Evolutionary conservation across 2,797 vertebrate genomes (phyloP).

Genomic region (Cuniculus paca): DNA sequence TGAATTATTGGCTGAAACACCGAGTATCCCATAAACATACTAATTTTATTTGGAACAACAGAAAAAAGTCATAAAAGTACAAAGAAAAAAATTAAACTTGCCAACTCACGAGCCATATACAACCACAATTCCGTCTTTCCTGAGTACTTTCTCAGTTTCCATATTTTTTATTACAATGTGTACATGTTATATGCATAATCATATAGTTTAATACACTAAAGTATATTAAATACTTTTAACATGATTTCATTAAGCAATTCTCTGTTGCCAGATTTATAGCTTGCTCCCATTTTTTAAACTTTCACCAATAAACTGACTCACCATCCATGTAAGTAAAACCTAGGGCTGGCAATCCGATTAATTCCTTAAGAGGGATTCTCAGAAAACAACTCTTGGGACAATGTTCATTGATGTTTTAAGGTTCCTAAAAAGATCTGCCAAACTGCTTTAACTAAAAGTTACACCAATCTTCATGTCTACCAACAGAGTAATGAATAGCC

Average conservation of each 20-base stretch:
- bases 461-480: slow-evolving; percentile 10
- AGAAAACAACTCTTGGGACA: neutral
- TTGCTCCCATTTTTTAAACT: slow-evolving; percentile 48
- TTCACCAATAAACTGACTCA: slow-evolving; percentile 33
- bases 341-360: neutral
- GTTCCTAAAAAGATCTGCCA: slow-evolving; percentile 44
- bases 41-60: neutral
- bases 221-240: neutral
- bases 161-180: neutral
- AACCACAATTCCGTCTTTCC: neutral
- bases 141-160: neutral
- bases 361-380: neutral
- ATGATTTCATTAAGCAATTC: neutral
- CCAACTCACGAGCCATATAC: neutral
- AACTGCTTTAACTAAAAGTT: slow-evolving; percentile 51
- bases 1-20: slow-evolving; percentile 37
- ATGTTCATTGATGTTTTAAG: slow-evolving; percentile 5
- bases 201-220: neutral
- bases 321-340: neutral
- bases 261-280: neutral
- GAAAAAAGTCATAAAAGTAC: slow-evolving; percentile 9
- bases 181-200: neutral
- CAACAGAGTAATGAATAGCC: neutral
- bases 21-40: neutral
- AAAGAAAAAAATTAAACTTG: slow-evolving; percentile 37